These are phyloP conservation scores for Sinella curviseta DNA, from an alignment of 1,140 invertebrate genomes.

Conservation along the genomic window DNA sequence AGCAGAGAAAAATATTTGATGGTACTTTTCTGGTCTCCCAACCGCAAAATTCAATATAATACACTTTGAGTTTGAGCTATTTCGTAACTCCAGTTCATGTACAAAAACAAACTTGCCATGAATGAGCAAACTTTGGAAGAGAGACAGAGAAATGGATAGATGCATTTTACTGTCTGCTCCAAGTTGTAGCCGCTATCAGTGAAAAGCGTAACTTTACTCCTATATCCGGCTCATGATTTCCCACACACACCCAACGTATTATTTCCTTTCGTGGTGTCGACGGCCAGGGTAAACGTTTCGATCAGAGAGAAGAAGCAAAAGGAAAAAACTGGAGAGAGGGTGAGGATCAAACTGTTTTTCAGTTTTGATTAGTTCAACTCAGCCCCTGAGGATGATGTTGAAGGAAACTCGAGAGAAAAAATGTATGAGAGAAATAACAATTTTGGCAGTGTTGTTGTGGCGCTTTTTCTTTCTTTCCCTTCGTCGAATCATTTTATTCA, in stretches of 20 bases:
- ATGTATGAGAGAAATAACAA: background rate
- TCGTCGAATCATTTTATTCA: too few species aligned
- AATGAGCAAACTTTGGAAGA: too few species aligned
- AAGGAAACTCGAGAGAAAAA: background rate
- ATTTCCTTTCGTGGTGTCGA: background rate
- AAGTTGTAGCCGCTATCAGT: too few species aligned
- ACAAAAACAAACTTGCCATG: too few species aligned
- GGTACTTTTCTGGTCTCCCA: background rate
- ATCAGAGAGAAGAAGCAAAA: background rate
- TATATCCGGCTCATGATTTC: too few species aligned
- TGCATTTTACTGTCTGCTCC: too few species aligned
- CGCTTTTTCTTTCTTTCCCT: too few species aligned
- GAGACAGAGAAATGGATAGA: too few species aligned
- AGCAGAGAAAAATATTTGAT: background rate
- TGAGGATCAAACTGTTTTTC: background rate
- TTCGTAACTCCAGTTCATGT: too few species aligned
- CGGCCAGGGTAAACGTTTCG: background rate
- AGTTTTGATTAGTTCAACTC: background rate
- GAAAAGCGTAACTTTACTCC: too few species aligned
- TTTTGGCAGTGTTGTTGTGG: background rate
- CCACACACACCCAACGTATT: too few species aligned
- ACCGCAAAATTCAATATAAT: background rate
- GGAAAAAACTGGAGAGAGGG: background rate
- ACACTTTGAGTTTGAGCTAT: too few species aligned
- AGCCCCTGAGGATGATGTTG: background rate